Evolutionary conservation across 2,888 invertebrate species (phyloP), one percentile per base, ranked within the genome.

Genomic region (Pharmacophagus antenor): DNA sequence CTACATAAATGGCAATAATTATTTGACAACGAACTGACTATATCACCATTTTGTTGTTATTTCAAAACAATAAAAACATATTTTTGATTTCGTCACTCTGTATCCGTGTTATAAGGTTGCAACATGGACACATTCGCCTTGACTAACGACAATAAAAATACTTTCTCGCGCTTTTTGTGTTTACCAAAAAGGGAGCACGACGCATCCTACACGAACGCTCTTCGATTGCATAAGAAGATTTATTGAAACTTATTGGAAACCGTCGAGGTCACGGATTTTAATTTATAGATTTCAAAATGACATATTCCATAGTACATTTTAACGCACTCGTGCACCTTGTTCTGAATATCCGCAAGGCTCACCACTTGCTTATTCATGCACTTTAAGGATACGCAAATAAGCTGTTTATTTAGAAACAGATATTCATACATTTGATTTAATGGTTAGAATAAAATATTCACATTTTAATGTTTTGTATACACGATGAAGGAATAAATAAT

Each of bases 281-380:
- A 56, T 58, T 61, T 56, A 58, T 41, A n/a, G 44, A 44, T 44
- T 27, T 53, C 52, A 52, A 60, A 62, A 63, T 61, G 21, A 17
- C 51, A 47, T 52, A 58, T 50, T 49, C 59, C 41, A 47, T 27
- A 41, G 47, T 21, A 1, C 17, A 47, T 17, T 23, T 56, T 49
- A 58, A 42, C 23, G 47, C 25, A 58, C 58, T 58, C 31, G 56
- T 51, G 62, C 46, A 58, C 66, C 66, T 66, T 62, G 66, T 66
- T 57, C 65, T 56, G 58, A 65, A 63, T 66, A 44, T 52, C 18
- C 46, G 22, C 60, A 60, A 63, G 63, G 63, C 46, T 37, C 49
- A 46, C 57, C n/a, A 37, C 56, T 59, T 47, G 41, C 15, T 56
- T 56, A 51, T 60, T 55, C 55, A 44, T 49, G 7, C 44, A 46